Evolutionary conservation across 2,888 invertebrate species (phyloP).

Genomic region (Cecidostiba fungosa): DNA sequence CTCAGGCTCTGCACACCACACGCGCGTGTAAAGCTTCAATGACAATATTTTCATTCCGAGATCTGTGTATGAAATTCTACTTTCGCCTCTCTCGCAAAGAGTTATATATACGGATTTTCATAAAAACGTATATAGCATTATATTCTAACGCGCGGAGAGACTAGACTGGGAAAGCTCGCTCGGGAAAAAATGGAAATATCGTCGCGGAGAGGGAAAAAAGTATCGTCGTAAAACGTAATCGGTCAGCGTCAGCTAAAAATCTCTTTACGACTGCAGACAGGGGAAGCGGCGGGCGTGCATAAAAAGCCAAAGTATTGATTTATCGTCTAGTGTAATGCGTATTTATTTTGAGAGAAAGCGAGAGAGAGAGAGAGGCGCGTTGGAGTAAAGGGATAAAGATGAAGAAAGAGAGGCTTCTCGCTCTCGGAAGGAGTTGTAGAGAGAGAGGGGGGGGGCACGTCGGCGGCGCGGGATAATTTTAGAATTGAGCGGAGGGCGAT

Average conservation of each 20-base stretch:
- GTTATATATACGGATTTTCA: no score
- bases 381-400: conserved; percentile 27
- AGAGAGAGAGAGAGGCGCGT: not conserved
- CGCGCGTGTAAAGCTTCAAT: not conserved
- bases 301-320: conserved; percentile 14
- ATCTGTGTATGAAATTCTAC: not conserved
- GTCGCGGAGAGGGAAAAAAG: conserved; percentile 6
- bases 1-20: not conserved
- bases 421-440: not conserved
- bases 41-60: conserved; percentile 3
- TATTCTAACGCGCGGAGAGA: not conserved
- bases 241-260: not conserved
- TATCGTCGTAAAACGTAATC: not conserved
- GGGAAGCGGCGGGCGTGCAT: not conserved
- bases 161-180: not conserved
- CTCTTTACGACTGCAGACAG: conserved; percentile 1
- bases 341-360: conserved; percentile 38
- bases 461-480: conserved; percentile 50
- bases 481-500: conserved; percentile 24
- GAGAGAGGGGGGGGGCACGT: no score
- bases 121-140: not conserved
- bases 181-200: not conserved
- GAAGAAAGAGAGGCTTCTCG: not conserved
- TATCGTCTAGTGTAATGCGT: conserved; percentile 17
- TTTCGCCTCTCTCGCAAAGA: not conserved